Conservation (phyloP, 2,113 vertebrate species). For the Cygnus atratus region DNA sequence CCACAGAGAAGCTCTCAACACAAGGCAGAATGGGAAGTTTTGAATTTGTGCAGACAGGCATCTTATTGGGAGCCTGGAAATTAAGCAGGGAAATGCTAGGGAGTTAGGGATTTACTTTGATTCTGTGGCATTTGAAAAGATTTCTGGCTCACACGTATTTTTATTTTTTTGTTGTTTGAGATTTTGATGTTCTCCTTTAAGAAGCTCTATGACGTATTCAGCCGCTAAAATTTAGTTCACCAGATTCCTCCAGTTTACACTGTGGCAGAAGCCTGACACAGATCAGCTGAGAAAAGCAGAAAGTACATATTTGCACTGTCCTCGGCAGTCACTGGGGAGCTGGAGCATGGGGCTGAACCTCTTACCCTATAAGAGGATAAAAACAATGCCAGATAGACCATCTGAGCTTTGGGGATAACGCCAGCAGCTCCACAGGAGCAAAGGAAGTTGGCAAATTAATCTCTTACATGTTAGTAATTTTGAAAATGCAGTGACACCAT, state of each 20-base stretch:
- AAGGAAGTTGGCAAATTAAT: conserved; percentile 7
- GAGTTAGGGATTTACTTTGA: not conserved
- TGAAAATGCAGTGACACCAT: not conserved
- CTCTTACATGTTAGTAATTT: not conserved
- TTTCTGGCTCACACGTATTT: not conserved
- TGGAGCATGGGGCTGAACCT: not conserved
- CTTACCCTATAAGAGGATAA: not conserved
- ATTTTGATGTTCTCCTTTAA: not conserved
- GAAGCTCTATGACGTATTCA: not conserved
- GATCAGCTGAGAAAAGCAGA: not conserved
- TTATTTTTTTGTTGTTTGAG: not conserved
- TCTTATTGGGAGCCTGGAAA: not conserved
- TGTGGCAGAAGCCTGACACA: not conserved
- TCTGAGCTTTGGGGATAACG: not conserved
- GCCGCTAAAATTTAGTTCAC: not conserved
- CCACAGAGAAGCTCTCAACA: not conserved
- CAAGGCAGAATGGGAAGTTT: accelerated
- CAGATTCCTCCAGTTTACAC: not conserved
- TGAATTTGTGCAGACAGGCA: not conserved
- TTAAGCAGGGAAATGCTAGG: not conserved
- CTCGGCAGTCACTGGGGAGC: not conserved
- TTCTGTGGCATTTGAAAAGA: not conserved
- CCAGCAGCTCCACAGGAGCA: not conserved
- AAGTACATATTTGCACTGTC: not conserved
- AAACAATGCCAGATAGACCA: not conserved